Percentiles rank a stretch among this genome's conserved stretches.
phyloP scores from a whole-genome alignment of 2,888 invertebrate species.

The Muschampia plurimacula region DNA sequence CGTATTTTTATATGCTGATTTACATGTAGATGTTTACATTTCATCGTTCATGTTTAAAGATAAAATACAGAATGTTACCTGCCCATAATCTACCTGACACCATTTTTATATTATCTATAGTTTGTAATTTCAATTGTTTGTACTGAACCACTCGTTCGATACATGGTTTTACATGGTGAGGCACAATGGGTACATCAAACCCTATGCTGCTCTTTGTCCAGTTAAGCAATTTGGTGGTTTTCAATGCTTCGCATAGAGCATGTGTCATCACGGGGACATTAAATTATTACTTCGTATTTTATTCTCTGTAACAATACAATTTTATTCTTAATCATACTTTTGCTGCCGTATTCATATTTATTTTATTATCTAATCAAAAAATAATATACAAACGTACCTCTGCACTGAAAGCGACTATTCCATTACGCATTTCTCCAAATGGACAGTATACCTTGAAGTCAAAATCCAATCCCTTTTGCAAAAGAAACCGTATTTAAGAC shows the following conservation, averaged over 20 bases:
- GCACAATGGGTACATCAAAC: constrained; percentile 49
- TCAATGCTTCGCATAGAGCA: constrained; percentile 56
- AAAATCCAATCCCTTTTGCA: constrained; percentile 52
- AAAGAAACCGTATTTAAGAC: too few species aligned
- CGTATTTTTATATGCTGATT: too few species aligned
- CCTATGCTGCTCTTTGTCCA: not conserved
- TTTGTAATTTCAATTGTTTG: not conserved
- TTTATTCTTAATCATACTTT: too few species aligned
- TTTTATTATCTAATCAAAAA: too few species aligned
- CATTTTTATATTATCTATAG: not conserved
- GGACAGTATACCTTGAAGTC: constrained; percentile 71
- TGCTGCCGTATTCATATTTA: too few species aligned
- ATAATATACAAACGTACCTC: constrained; percentile 54
- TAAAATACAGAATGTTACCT: too few species aligned
- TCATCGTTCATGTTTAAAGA: too few species aligned
- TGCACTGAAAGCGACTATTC: constrained; percentile 61
- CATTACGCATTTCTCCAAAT: constrained; percentile 63
- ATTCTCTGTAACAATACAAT: constrained; percentile 45
- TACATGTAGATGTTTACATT: too few species aligned
- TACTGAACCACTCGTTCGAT: constrained; percentile 37
- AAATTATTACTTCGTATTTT: constrained; percentile 59
- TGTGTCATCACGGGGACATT: constrained; percentile 54
- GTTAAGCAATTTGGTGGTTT: constrained; percentile 57
- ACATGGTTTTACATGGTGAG: constrained; percentile 49
- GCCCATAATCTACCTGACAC: too few species aligned